Conservation (phyloP, 2,113 vertebrate species). For the Castor canadensis region DNA sequence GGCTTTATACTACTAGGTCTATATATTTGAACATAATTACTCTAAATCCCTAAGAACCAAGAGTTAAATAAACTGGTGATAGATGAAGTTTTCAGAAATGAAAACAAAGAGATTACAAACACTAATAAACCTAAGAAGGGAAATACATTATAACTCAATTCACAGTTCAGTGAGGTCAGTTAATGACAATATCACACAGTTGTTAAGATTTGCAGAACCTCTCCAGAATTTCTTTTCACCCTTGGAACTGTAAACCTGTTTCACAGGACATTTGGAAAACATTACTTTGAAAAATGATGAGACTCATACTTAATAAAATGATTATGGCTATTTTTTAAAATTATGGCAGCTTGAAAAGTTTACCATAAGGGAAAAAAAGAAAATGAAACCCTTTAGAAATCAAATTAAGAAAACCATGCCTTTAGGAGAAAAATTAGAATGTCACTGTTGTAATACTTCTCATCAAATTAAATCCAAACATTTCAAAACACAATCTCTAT, state of each 20-base stretch:
- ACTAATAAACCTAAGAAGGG: neutral
- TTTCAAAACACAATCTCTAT: neutral
- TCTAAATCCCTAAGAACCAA: neutral
- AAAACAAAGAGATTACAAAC: neutral
- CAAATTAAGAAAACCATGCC: neutral
- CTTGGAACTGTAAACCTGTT: slow-evolving; percentile 24
- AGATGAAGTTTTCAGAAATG: neutral
- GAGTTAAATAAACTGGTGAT: neutral
- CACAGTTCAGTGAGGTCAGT: neutral
- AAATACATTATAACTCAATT: neutral
- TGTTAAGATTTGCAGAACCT: slow-evolving; percentile 34
- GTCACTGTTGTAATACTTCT: neutral
- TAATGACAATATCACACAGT: slow-evolving; percentile 38
- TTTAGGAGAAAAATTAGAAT: slow-evolving; percentile 37
- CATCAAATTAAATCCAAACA: slow-evolving; percentile 22
- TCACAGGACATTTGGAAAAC: slow-evolving; percentile 62
- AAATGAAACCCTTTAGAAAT: slow-evolving; percentile 19
- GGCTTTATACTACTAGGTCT: neutral
- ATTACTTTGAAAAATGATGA: slow-evolving; percentile 67
- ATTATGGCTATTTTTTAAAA: slow-evolving; percentile 61
- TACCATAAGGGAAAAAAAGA: neutral
- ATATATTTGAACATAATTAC: neutral
- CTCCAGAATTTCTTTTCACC: slow-evolving; percentile 36
- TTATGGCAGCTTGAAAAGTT: slow-evolving; percentile 50
- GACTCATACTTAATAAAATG: slow-evolving; percentile 58